A percentile compares a stretch with the other conserved stretches of the same genome.
phyloP scores from a whole-genome alignment of 2,113 vertebrate species.

The Cynoglossus semilaevis region DNA sequence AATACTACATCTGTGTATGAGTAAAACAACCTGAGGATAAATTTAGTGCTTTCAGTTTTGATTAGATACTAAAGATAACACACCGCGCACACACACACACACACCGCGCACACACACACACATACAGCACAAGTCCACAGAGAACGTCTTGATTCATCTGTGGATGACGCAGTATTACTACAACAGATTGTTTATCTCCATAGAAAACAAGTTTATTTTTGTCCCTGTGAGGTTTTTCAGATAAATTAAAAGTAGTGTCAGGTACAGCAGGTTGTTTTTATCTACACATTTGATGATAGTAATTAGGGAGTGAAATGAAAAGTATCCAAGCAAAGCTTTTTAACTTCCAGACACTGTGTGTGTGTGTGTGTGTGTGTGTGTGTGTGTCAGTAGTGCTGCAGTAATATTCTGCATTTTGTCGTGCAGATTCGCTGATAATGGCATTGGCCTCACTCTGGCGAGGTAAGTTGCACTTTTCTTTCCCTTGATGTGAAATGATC shows the following conservation, averaged over 20 bases:
- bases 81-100: no score
- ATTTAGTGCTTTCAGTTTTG: no score
- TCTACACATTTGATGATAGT: neutral
- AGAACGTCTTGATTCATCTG: no score
- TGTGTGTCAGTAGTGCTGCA: neutral
- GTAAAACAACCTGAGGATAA: no score
- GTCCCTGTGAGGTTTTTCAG: no score
- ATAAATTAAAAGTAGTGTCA: neutral
- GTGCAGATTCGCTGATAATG: conserved; percentile 94
- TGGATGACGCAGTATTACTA: no score
- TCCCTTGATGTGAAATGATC: neutral
- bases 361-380: conserved; percentile 1
- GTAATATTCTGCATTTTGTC: conserved; percentile 32
- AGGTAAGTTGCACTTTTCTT: conserved; percentile 76
- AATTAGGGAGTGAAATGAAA: conserved; percentile 5
- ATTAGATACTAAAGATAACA: no score
- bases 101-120: no score
- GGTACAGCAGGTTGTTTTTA: neutral
- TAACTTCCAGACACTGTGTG: conserved; percentile 4
- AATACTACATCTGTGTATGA: no score
- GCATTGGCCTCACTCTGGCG: conserved; percentile 92
- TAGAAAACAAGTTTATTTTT: no score
- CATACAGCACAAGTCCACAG: no score
- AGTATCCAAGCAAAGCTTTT: conserved; percentile 5
- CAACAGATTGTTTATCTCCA: no score